Base-by-base conservation (phyloP, 2,888 invertebrate species). In the Ormyrus rosae region DNA sequence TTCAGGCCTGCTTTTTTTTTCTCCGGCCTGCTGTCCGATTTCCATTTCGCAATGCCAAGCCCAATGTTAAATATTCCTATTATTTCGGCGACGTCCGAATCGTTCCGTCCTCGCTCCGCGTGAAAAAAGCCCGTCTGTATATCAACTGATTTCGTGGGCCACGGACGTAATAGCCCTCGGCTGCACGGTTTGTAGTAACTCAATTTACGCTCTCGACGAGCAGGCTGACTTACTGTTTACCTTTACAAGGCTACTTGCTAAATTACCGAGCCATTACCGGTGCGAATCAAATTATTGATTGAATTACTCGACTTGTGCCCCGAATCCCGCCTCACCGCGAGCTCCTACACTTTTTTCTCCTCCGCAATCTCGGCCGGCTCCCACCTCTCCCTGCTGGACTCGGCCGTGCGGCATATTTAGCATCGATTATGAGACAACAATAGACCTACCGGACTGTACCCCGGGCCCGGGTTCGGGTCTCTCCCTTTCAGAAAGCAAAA, bases 381-480 rank as follows among this genome's bases (percentile, higher is more conserved):
- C 48, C 48, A 61, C 11, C 51, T 55, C 65, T 46, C 1, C 55
- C 67, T 61, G 53, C 64, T 56, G 63, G 75, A 69, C 74, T 51
- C 65, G 34, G 51, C 80, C 78, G 82, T 81, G 64, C 83, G 81
- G 86, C 83, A 85, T 87, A 87, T 87, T 88, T 87, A 88, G 86
- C 87, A 87, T 88, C 87, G 88, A 88, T 88, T 88, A 88, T 86
- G 85, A 88, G 86, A 86, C 86, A 86, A 88, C 87, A 86, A 88
- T 88, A 87, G 88, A 87, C 87, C 87, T 84, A 86, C 85, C 85
- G 86, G 86, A 85, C 86, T 85, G 85, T 82, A 81, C 76, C 73
- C 81, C 79, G 80, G 81, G 68, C 34, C 81, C 64, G 19, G 19
- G 19, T 19, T 2, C 19, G 19, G 61, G 19, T 53, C 65, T 60